phyloP scores from a whole-genome alignment of 64 coral and sea anemone species.

The Stichodactyla mertensii region DNA sequence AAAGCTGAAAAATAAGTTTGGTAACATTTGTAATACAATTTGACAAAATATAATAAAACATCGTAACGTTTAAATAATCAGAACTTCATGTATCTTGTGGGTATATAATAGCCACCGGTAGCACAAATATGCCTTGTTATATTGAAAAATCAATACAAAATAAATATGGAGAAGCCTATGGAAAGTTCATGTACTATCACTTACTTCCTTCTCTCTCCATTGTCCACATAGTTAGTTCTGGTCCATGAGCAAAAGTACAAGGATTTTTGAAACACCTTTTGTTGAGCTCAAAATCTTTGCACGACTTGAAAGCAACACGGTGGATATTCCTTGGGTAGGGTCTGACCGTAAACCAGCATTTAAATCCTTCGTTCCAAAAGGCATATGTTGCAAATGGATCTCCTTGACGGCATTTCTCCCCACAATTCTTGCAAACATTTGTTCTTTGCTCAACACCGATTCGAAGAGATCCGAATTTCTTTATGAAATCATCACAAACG shows the following conservation, averaged over 20 bases:
- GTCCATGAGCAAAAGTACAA: slow-evolving; percentile 26
- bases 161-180: no score
- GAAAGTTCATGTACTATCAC: neutral
- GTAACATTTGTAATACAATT: no score
- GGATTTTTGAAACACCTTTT: neutral
- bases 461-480: neutral
- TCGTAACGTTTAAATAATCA: no score
- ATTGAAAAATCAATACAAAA: no score
- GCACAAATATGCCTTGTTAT: no score
- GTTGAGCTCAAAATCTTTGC: neutral
- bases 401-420: neutral
- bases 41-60: no score
- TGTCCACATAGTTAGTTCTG: slow-evolving; percentile 13
- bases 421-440: neutral
- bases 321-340: neutral
- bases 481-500: slow-evolving; percentile 23
- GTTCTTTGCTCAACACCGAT: neutral
- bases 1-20: neutral
- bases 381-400: neutral
- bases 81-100: no score
- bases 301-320: neutral
- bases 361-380: neutral
- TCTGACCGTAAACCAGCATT: neutral
- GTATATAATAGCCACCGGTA: no score
- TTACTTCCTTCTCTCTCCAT: slow-evolving; percentile 23